Evolutionary conservation across 2,888 invertebrate species (phyloP), one percentile per base, ranked within the genome.

Genomic region (Nipponacmea schrenckii): DNA sequence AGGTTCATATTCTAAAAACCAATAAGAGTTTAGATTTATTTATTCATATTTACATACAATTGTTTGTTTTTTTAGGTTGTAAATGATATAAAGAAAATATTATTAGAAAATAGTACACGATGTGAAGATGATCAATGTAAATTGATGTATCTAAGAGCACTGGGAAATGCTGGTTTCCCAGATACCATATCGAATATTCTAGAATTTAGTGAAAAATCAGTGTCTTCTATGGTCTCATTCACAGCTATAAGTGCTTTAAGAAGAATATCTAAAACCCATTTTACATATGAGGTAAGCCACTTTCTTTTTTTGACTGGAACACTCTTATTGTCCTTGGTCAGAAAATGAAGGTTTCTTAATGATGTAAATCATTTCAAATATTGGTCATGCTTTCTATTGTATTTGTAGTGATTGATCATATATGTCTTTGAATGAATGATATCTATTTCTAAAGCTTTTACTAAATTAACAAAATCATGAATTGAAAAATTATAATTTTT

Each of bases 211-310:
- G 86, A 90, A 72, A 89, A 90, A 14, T 91, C 91, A 1, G 90
- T 89, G 14, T 89, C 90, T 67, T 89, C 91, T 46, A 90, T 92
- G 31, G 91, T 85, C 46, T 77, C 92, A 14, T 91, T 93, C 2
- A 91, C 92, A 5, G 93, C 94, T 0, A 91, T 94, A 90, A 92
- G 93, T 83, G 92, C 93, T 0, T 84, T 95, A 1, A 90, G 91
- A 44, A 83, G 85, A 66, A 81, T 88, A 31, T 81, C 81, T 17
- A 26, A 64, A 17, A 56, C 74, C 5, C 64, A 74, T 67, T 73
- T 85, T 31, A 74, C 78, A n/a, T 75, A 73, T 67, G 73, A 82
- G 81, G 85, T 84, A 70, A 24, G 44, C 46, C 5, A 4, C 50
- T 7, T 20, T 39, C 26, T 20, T n/a, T 27, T 70, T 39, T 39